Evolutionary conservation across 2,113 vertebrate genomes (phyloP).

Genomic region (Cathartes aura): DNA sequence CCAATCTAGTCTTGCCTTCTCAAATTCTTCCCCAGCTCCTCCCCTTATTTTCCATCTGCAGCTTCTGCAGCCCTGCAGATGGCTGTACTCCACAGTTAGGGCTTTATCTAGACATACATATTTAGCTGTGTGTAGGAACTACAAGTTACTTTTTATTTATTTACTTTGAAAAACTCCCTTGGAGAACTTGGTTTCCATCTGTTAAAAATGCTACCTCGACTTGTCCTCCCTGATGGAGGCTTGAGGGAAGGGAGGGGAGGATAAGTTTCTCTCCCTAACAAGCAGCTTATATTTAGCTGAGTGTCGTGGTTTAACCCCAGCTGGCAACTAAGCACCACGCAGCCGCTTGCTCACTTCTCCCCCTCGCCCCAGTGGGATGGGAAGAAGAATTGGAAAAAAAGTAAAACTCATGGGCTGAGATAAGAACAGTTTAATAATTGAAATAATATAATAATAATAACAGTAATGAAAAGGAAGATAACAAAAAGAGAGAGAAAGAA

Average conservation of each 20-base stretch:
- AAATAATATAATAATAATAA: no score
- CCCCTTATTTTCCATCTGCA: not conserved
- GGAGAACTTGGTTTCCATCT: constrained; percentile 10
- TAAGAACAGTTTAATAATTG: no score
- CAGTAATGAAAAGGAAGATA: no score
- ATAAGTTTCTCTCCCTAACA: not conserved
- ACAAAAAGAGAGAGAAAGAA: no score
- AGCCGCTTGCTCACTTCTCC: no score
- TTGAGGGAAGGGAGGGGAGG: not conserved
- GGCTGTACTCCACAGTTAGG: not conserved
- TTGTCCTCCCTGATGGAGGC: not conserved
- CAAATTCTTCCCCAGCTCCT: not conserved
- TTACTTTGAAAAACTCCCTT: constrained; percentile 13
- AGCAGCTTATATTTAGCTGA: constrained; percentile 6
- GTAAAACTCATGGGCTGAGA: no score
- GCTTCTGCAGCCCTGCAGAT: constrained; percentile 10
- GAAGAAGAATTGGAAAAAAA: no score
- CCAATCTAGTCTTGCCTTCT: not conserved
- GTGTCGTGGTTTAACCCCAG: no score
- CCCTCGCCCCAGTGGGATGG: no score
- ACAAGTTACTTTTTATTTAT: constrained; percentile 48
- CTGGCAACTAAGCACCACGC: no score
- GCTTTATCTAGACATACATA: constrained; percentile 4
- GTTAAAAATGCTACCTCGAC: constrained; percentile 20
- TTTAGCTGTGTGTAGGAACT: constrained; percentile 32